These are phyloP conservation scores for Brachylomia viminalis DNA, from an alignment of 2,888 invertebrate species.

Conservation along the genomic window DNA sequence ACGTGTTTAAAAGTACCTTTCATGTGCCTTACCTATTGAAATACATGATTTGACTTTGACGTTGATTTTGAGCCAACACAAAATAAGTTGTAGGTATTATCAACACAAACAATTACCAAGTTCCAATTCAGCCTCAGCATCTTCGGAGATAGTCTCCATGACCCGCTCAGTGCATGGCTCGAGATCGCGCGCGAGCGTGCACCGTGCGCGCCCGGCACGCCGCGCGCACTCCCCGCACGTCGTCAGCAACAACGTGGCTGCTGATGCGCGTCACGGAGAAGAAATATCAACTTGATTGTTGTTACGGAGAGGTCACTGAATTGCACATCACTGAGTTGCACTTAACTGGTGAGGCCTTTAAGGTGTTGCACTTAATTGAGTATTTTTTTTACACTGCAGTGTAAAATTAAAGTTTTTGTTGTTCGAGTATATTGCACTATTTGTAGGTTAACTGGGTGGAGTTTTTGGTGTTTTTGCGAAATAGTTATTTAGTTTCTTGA, in stretches of 20 bases:
- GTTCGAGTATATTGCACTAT: neutral
- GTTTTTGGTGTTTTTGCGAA: neutral
- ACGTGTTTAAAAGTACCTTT: neutral
- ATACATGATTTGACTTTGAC: neutral
- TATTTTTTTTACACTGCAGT: conserved; percentile 11
- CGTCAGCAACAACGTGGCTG: conserved; percentile 75
- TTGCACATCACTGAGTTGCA: conserved; percentile 48
- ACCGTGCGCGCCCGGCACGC: conserved; percentile 82
- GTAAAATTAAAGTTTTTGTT: neutral
- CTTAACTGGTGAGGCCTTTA: conserved; percentile 26
- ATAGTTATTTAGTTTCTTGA: neutral
- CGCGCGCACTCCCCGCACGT: conserved; percentile 81
- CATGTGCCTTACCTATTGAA: neutral
- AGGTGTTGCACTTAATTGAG: conserved; percentile 33
- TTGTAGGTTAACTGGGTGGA: neutral
- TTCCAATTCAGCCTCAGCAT: conserved; percentile 92
- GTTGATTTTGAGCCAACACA: neutral
- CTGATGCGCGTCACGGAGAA: conserved; percentile 34
- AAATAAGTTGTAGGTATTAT: neutral
- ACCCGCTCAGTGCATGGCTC: conserved; percentile 84
- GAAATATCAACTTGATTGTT: conserved; percentile 33
- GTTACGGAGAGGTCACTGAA: conserved; percentile 49
- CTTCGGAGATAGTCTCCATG: conserved; percentile 93
- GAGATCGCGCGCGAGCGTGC: conserved; percentile 82
- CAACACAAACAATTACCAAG: conserved; percentile 88